These are phyloP conservation scores for Myrmophylax atrothorax DNA, from an alignment of 2,113 vertebrate species.

Conservation along the genomic window DNA sequence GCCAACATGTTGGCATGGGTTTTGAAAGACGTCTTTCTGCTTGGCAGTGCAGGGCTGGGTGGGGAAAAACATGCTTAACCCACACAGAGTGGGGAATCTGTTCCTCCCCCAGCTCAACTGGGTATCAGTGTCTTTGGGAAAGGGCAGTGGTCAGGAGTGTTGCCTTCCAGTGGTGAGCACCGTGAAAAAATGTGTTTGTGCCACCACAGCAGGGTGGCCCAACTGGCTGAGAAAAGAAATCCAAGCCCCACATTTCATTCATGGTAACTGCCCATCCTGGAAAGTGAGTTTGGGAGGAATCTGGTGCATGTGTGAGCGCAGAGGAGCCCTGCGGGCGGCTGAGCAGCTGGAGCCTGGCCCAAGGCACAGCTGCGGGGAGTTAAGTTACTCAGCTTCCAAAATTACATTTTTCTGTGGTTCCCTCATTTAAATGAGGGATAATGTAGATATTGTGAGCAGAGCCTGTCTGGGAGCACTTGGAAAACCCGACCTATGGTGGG, in stretches of 20 bases:
- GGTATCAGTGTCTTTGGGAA: background rate
- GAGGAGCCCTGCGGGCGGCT: slow-evolving; percentile 14
- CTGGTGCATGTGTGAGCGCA: background rate
- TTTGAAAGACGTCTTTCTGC: background rate
- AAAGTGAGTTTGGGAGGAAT: background rate
- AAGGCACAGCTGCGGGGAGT: slow-evolving; percentile 50
- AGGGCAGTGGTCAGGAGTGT: fast-evolving
- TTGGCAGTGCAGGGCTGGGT: background rate
- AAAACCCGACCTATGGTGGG: background rate
- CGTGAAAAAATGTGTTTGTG: fast-evolving
- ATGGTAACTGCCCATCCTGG: background rate
- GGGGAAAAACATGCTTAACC: background rate
- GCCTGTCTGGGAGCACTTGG: background rate
- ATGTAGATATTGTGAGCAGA: slow-evolving; percentile 12
- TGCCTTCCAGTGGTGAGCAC: background rate
- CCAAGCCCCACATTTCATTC: background rate
- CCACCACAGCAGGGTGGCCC: background rate
- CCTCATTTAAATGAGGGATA: slow-evolving; percentile 56
- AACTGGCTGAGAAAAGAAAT: background rate
- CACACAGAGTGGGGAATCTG: fast-evolving
- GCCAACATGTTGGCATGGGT: background rate
- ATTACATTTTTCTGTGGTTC: slow-evolving; percentile 56
- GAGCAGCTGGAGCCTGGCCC: slow-evolving; percentile 58
- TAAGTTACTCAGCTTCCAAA: slow-evolving; percentile 43
- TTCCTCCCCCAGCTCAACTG: background rate